Evolutionary conservation across 2,797 vertebrate species (phyloP).

Genomic region (Melanotaenia trifasciata): DNA sequence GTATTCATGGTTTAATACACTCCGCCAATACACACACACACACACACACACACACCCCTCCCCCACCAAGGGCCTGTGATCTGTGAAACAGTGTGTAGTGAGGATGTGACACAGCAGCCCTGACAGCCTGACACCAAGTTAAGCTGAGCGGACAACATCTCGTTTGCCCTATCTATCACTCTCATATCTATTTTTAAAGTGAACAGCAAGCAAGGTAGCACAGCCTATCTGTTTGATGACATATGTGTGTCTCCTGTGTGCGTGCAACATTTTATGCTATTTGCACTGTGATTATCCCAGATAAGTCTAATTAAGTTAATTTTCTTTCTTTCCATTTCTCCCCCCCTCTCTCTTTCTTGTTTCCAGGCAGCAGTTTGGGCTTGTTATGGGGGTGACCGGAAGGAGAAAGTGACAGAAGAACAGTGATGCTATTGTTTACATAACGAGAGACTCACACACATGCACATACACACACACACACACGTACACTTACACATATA

Average conservation of each 20-base stretch:
- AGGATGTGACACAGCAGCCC: conserved; percentile 67
- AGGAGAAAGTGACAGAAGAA: conserved; percentile 77
- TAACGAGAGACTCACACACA: conserved; percentile 64
- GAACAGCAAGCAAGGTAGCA: conserved; percentile 58
- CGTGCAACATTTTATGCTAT: conserved; percentile 47
- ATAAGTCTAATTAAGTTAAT: conserved; percentile 51
- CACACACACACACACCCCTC: conserved; percentile 8
- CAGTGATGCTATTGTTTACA: conserved; percentile 82
- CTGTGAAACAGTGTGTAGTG: conserved; percentile 60
- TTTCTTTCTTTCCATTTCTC: conserved; percentile 43
- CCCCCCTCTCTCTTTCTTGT: conserved; percentile 41
- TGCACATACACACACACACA: conserved; percentile 12
- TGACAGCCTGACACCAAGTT: conserved; percentile 66
- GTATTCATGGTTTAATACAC: conserved; percentile 72
- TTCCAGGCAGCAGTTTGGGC: conserved; percentile 70
- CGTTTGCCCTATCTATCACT: conserved; percentile 63
- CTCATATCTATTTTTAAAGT: conserved; percentile 68
- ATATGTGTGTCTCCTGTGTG: conserved; percentile 21
- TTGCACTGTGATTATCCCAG: conserved; percentile 55
- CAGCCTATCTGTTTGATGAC: conserved; percentile 42
- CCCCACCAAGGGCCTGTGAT: conserved; percentile 57
- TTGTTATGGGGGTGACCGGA: conserved; percentile 77
- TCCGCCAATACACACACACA: conserved; percentile 5
- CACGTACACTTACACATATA: conserved; percentile 32
- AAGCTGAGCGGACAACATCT: conserved; percentile 74